Evolutionary conservation across 2,797 vertebrate genomes (phyloP).

Genomic region (Emys orbicularis): DNA sequence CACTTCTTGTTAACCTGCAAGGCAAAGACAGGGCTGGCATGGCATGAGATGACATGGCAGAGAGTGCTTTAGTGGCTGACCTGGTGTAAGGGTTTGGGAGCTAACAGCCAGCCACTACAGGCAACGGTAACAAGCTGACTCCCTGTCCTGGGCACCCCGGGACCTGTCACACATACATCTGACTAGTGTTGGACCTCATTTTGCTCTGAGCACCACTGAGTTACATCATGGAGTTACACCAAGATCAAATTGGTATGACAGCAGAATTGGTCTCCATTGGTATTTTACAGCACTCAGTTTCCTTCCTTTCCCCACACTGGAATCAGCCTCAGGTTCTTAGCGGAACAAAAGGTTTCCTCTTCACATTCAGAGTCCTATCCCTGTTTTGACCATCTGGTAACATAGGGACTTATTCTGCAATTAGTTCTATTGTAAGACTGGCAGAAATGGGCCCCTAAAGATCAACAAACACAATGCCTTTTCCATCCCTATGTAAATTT

Average conservation of each 20-base stretch:
- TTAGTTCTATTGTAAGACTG: neutral
- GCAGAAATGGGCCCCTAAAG: neutral
- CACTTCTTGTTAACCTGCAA: too few relatives aligned
- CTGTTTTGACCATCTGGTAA: neutral
- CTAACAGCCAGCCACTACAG: too few relatives aligned
- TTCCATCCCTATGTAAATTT: neutral
- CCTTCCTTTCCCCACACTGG: neutral
- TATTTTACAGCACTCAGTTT: neutral
- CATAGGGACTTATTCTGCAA: neutral
- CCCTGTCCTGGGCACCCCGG: too few relatives aligned
- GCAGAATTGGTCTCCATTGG: neutral
- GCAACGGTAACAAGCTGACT: too few relatives aligned
- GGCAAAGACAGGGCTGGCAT: too few relatives aligned
- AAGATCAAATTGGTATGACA: neutral
- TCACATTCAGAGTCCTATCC: neutral
- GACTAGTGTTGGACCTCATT: neutral
- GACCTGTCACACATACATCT: neutral
- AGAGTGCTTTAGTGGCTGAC: too few relatives aligned
- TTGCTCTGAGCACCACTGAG: neutral
- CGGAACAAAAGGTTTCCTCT: neutral
- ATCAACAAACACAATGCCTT: neutral
- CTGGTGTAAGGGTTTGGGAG: too few relatives aligned
- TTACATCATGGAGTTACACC: neutral
- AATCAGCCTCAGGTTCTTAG: neutral
- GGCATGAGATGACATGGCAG: too few relatives aligned